Conservation (phyloP, 2,888 invertebrate genomes). For the Tethea ocularis region DNA sequence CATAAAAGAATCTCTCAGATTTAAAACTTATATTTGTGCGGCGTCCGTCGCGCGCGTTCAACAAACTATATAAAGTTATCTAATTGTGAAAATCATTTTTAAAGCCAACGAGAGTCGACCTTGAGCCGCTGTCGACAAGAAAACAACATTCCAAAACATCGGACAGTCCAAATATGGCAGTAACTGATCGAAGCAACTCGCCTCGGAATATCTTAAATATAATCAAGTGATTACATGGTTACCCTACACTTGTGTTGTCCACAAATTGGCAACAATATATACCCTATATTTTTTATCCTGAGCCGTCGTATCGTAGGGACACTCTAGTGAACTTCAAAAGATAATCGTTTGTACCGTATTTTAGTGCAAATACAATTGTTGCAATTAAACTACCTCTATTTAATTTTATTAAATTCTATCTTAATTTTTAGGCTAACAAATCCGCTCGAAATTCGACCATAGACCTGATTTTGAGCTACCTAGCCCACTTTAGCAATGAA, state of each 20-base stretch:
- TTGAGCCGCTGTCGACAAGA: slow-evolving; percentile 35
- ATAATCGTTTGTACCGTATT: not conserved
- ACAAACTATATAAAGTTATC: slow-evolving; percentile 27
- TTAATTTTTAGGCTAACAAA: not conserved
- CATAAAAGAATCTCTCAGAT: slow-evolving; percentile 55
- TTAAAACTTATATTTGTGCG: slow-evolving; percentile 61
- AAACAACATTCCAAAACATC: slow-evolving; percentile 25
- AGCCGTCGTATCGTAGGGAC: not conserved
- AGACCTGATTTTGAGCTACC: not conserved
- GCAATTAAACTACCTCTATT: not conserved
- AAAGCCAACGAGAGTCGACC: slow-evolving; percentile 46
- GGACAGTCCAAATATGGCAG: slow-evolving; percentile 65
- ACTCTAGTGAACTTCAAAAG: not conserved
- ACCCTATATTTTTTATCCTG: slow-evolving; percentile 3
- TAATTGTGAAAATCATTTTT: slow-evolving; percentile 42
- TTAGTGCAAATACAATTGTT: not conserved
- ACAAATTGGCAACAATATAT: slow-evolving; percentile 3
- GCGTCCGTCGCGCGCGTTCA: slow-evolving; percentile 45
- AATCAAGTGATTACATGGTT: not conserved
- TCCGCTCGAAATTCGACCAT: no score
- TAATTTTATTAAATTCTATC: not conserved
- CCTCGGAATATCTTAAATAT: not conserved
- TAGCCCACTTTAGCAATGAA: not conserved
- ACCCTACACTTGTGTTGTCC: not conserved
- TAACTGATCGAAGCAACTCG: slow-evolving; percentile 33